phyloP scores from a whole-genome alignment of 2,113 vertebrate species.

The Phalacrocorax aristotelis region DNA sequence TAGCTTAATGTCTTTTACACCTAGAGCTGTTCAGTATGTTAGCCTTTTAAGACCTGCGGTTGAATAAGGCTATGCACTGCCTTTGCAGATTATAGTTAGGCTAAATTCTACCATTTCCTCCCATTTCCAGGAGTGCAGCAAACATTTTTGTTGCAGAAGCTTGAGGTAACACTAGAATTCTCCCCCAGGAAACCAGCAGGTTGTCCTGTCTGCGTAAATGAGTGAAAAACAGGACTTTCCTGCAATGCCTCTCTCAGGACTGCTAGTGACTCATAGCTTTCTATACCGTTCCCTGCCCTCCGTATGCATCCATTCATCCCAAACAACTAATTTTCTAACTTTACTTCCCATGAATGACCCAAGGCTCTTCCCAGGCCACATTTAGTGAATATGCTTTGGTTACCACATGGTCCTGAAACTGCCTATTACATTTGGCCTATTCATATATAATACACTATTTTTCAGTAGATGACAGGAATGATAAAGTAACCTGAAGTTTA shows the following conservation, averaged over 20 bases:
- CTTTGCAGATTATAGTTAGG: background rate
- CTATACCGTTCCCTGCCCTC: background rate
- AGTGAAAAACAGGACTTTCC: background rate
- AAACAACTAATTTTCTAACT: background rate
- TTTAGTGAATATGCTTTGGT: background rate
- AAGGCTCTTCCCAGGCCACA: background rate
- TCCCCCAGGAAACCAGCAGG: background rate
- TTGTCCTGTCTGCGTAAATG: background rate
- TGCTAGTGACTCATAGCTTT: background rate
- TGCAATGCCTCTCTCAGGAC: background rate
- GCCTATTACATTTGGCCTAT: background rate
- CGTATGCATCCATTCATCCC: background rate
- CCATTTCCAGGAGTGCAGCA: background rate
- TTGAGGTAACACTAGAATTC: background rate
- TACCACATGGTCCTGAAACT: background rate
- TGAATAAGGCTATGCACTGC: background rate
- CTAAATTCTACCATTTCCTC: background rate
- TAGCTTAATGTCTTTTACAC: background rate
- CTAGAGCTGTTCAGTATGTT: background rate
- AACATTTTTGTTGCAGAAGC: background rate
- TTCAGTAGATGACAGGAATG: background rate
- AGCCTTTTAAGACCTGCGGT: background rate
- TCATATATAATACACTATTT: background rate
- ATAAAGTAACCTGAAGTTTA: background rate
- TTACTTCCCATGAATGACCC: background rate